These are phyloP conservation scores for Phycodurus eques DNA, from an alignment of 2,113 vertebrate species.

Conservation along the genomic window DNA sequence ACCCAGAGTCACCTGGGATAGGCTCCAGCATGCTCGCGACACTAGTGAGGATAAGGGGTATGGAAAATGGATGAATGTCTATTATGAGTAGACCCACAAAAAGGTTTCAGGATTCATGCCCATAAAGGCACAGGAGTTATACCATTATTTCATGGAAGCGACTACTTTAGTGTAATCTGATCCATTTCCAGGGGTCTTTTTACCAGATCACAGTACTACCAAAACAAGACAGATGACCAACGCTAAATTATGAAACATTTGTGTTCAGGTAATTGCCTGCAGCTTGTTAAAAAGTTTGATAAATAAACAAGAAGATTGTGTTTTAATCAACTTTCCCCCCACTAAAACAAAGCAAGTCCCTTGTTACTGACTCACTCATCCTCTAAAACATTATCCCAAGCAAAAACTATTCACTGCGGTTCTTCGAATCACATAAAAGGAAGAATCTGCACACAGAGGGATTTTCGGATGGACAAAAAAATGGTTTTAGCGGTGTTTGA, in stretches of 20 bases:
- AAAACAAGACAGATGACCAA: not conserved
- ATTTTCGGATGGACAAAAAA: slow-evolving; percentile 1
- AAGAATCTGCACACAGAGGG: not conserved
- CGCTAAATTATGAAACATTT: not conserved
- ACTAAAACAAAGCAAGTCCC: not conserved
- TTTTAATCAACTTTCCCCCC: not conserved
- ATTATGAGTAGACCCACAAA: no score
- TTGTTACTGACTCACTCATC: not conserved
- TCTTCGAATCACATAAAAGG: not conserved
- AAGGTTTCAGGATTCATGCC: no score
- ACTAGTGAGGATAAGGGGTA: no score
- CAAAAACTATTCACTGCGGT: not conserved
- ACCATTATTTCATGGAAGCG: no score
- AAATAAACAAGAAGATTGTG: not conserved
- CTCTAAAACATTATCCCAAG: not conserved
- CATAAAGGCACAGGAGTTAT: no score
- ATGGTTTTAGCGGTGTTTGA: slow-evolving; percentile 4
- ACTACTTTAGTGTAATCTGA: no score
- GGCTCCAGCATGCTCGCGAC: no score
- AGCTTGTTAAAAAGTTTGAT: not conserved
- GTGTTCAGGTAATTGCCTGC: not conserved
- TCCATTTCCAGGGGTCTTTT: no score
- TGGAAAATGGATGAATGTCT: no score
- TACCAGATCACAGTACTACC: not conserved
- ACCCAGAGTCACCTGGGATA: no score